Evolutionary conservation across 2,113 vertebrate genomes (phyloP).

Genomic region (Tretioscincus oriximinensis): DNA sequence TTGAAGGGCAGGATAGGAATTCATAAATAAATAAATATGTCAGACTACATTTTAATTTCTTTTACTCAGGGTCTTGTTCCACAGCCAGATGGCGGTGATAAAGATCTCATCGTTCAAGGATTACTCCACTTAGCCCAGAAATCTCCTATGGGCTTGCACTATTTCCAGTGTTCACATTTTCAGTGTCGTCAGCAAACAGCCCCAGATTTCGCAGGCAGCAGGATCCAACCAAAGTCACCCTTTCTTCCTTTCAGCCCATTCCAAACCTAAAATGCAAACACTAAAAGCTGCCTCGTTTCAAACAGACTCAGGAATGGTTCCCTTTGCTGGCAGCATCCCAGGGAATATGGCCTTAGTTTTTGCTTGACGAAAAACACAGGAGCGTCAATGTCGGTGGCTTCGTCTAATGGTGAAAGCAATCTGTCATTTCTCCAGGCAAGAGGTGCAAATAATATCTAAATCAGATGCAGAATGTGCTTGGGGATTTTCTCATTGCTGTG

Average conservation of each 20-base stretch:
- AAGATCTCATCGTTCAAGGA: no score
- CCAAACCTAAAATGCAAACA: not conserved
- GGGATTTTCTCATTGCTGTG: not conserved
- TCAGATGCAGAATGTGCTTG: constrained; percentile 29
- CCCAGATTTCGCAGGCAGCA: constrained; percentile 3
- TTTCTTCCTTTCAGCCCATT: not conserved
- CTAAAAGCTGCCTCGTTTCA: not conserved
- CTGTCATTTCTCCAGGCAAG: not conserved
- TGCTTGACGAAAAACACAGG: constrained; percentile 9
- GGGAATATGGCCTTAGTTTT: constrained; percentile 9
- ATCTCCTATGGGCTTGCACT: not conserved
- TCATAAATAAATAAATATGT: no score
- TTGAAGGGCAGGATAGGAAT: no score
- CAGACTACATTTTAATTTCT: not conserved
- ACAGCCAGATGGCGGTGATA: no score
- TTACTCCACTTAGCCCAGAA: not conserved
- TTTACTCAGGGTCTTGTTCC: no score
- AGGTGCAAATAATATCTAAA: constrained; percentile 40
- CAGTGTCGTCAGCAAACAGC: constrained; percentile 20
- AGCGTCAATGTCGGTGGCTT: constrained; percentile 18
- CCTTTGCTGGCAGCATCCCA: not conserved
- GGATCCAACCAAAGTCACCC: not conserved
- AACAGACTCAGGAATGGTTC: not conserved
- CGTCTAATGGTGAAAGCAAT: not conserved
- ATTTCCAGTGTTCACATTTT: constrained; percentile 37